Evolutionary conservation across 1,140 invertebrate species (phyloP), one percentile per base, ranked within the genome.

Genomic region (Sinella curviseta): DNA sequence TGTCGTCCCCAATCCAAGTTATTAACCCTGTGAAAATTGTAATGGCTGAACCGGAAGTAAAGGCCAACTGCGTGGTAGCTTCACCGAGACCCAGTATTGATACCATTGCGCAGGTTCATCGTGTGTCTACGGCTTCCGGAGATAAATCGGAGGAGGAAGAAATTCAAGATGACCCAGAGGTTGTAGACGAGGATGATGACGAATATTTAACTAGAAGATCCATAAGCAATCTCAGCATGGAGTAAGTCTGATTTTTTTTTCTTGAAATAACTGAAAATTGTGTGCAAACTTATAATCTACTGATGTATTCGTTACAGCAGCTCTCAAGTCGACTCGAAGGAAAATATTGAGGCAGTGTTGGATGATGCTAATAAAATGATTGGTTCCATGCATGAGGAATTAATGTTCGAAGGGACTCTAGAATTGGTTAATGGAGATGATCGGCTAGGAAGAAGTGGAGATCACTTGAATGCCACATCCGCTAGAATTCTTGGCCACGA

Each of bases 351-450:
- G 55, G 39, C 31, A 12, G 77, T 78, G 55, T 17, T 77, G 33
- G 77, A 81, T 14, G 77, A 75, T 54, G 74, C 77, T 0, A 78
- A 78, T 73, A 79, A 77, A 81, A 81, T 79, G 78, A 77, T 79
- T 67, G 78, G 75, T 0, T 79, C 80, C 0, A 78, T 80, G 39
- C 76, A 78, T 24, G 76, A 80, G 35, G 79, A 80, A 31, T 34
- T 80, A 3, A 76, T 70, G 28, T 70, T 70, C 24, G 65, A 70
- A 14, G 12, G 3, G 8, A 2, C 65, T 31, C 12, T 60, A n/a
- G 57, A 60, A 16, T 26, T 60, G 57, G 12, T 26, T 1, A 30
- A 70, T 4, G 26, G 8, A 33, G 65, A n/a, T 12, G 24, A 70
- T 31, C 12, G 31, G n/a, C 31, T 14, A 30, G 28, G 12, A n/a